Evolutionary conservation across 1,140 invertebrate genomes (phyloP).

Genomic region (Chelonus insularis): DNA sequence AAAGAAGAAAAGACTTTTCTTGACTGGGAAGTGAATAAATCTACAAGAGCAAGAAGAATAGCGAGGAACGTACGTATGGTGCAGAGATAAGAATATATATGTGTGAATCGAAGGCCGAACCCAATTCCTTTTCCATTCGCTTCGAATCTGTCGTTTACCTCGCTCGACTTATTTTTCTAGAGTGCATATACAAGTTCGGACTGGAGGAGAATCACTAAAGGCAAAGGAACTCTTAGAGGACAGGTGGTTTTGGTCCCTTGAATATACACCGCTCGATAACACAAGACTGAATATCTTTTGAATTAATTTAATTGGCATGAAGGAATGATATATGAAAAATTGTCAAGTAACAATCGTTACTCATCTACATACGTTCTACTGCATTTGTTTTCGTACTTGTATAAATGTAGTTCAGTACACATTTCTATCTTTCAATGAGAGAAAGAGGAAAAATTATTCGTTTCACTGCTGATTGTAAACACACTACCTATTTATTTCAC

Average conservation of each 20-base stretch:
- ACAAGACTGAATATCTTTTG: slow-evolving; percentile 18
- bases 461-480: background rate
- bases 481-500: slow-evolving; percentile 15
- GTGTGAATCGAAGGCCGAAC: slow-evolving; percentile 21
- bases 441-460: background rate
- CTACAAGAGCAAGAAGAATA: slow-evolving; percentile 2
- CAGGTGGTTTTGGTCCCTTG: background rate
- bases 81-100: slow-evolving; percentile 5
- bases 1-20: background rate
- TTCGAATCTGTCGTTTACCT: slow-evolving; percentile 10
- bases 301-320: slow-evolving; percentile 19
- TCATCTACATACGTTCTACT: background rate
- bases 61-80: background rate
- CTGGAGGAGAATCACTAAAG: background rate
- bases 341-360: background rate
- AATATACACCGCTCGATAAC: slow-evolving; percentile 4
- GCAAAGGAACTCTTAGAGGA: background rate
- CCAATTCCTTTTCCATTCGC: slow-evolving; percentile 22
- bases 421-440: too few species aligned
- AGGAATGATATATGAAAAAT: background rate
- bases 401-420: too few species aligned
- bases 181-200: background rate
- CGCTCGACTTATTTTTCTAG: slow-evolving; percentile 17
- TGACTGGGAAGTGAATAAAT: slow-evolving; percentile 22
- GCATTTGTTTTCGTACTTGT: too few species aligned